Evolutionary conservation across 1,140 invertebrate genomes (phyloP), one percentile per base, ranked within the genome.

Genomic region (Dinoponera quadriceps): DNA sequence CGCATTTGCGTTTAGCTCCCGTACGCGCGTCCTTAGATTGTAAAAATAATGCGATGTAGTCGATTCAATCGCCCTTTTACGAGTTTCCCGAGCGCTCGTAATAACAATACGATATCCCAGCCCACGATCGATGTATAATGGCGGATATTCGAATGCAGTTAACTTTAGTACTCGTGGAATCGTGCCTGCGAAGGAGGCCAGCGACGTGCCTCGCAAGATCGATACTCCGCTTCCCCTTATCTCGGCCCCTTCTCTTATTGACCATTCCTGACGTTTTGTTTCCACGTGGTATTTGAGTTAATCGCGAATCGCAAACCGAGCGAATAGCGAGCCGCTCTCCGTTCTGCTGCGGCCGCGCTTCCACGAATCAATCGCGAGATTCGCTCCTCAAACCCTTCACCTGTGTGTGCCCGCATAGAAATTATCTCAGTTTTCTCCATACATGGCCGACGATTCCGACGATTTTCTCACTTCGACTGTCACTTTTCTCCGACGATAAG

Each of bases 21-120:
- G 44, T 73, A 57, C 11, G n/a, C 60, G n/a, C 60, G 49, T 75
- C 51, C 38, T 62, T 55, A 66, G 49, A 54, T 78, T 78, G 69
- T 74, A 73, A 80, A 85, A 77, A 49, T 66, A 68, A 74, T n/a
- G 27, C 20, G 74, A 38, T 51, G 48, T 25, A 78, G 51, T 71
- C 63, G 68, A 75, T 63, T 83, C 29, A 74, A 83, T 63, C 65
- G 54, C 57, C 55, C 59, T 59, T 87, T 85, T 82, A 63, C 66
- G 77, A 85, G 80, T 85, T 86, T 88, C 51, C 27, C 49, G 16
- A 84, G 54, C 51, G 55, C 48, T 71, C 38, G 22, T 22, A 74
- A 59, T 49, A 65, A 49, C n/a, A 29, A 38, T 51, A 49, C 72
- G 38, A 82, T 62, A 16, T 20, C 27, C 49, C 60, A 11, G 49